Conservation (phyloP, 2,797 vertebrate genomes). For the Delichon dasypus region DNA sequence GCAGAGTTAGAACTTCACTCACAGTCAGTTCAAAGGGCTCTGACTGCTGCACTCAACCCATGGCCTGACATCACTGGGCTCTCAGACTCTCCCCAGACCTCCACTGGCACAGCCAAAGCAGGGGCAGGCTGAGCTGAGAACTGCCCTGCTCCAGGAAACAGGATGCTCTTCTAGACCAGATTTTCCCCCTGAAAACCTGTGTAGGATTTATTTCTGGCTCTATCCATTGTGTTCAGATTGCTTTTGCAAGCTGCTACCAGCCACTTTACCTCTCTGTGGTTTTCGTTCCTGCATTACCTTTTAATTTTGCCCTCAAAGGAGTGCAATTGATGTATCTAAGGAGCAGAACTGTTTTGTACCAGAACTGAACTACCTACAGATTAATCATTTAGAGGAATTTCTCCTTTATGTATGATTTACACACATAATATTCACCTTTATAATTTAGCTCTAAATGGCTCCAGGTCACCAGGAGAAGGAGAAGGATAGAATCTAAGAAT, state of each 20-base stretch:
- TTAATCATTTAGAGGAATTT: background rate
- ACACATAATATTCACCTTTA: background rate
- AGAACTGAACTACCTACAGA: background rate
- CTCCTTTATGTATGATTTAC: background rate
- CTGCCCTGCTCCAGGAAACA: background rate
- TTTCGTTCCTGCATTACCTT: background rate
- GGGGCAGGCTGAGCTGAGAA: background rate
- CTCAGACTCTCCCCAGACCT: background rate
- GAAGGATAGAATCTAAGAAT: background rate
- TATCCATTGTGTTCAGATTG: background rate
- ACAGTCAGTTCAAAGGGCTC: background rate
- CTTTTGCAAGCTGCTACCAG: background rate
- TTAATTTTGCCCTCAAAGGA: background rate
- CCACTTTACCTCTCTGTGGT: background rate
- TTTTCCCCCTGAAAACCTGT: background rate
- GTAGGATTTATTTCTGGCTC: background rate
- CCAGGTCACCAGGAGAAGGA: background rate
- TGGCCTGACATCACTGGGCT: background rate
- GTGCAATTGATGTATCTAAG: background rate
- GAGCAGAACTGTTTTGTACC: background rate
- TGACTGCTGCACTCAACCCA: background rate
- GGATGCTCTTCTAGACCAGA: background rate
- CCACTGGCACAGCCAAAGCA: fast-evolving
- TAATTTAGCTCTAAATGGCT: background rate
- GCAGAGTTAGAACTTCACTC: background rate